Evolutionary conservation across 2,113 vertebrate species (phyloP), one percentile per base, ranked within the genome.

Genomic region (Lophura nycthemera): DNA sequence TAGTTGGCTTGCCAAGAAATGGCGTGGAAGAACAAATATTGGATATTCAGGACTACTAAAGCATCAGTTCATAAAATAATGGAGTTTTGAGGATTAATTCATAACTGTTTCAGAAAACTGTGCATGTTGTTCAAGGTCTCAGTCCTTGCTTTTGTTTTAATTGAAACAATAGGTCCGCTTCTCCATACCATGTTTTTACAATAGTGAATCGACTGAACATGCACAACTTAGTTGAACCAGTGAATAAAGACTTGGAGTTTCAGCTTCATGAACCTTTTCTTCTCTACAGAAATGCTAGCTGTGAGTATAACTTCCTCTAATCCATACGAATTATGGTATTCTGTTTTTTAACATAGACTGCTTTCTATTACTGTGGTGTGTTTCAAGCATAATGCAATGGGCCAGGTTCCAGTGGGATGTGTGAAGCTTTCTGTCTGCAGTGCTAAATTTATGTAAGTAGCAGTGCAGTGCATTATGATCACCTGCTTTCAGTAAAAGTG

Each of bases 181-280:
- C 98, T 63, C 99, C 99, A 88, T 98, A 98, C 72, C 98, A 99
- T 96, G 99, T 99, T 94, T 99, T 99, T 96, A 99, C 99, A 1
- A 99, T 99, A 92, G 99, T 99, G 98, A 99, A 99, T 97, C 98
- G 99, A 84, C 97, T 99, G 74, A 99, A 98, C 92, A 98, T 99
- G 89, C 98, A 98, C 86, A 99, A 99, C 92, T 96, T 99, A 40
- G 99, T 99, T 95, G 99, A 99, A 93, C 99, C 99, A 9, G 99
- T 99, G 92, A 99, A 99, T 97, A 99, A 99, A 97, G 99, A 99
- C 93, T 93, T 99, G 92, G 99, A 99, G 93, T 99, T 99, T 96
- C 99, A 99, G 94, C 98, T 99, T 50, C 99, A 99, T 56, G 99
- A 99, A 92, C 99, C 99, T 9, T 99, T 99, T 96, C 98, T 99